Conservation (phyloP, 2,888 invertebrate species). For the Autographa gamma region DNA sequence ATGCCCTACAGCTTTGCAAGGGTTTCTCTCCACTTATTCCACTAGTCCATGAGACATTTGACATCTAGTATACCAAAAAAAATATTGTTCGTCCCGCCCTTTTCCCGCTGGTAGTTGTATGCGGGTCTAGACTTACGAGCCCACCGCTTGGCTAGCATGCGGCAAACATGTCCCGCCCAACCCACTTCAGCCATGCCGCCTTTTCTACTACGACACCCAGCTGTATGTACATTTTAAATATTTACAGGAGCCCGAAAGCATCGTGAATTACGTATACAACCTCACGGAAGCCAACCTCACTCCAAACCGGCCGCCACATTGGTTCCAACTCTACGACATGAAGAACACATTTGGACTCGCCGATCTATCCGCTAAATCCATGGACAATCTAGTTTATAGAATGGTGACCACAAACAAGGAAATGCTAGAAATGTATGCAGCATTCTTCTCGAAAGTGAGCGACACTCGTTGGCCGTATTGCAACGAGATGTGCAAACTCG, state of each 20-base stretch:
- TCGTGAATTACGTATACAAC: constrained; percentile 93
- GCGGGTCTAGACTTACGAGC: too few species aligned
- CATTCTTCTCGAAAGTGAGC: constrained; percentile 86
- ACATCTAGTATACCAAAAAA: too few species aligned
- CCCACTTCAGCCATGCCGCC: neutral
- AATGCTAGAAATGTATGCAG: constrained; percentile 88
- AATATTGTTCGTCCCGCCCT: too few species aligned
- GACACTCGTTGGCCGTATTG: constrained; percentile 84
- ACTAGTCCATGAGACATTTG: too few species aligned
- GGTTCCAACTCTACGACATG: constrained; percentile 93
- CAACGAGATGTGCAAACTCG: constrained; percentile 81
- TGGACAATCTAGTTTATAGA: constrained; percentile 89
- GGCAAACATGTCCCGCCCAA: neutral
- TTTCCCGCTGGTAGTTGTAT: too few species aligned
- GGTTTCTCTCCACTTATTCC: too few species aligned
- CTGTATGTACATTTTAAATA: neutral
- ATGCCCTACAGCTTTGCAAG: too few species aligned
- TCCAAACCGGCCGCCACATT: constrained; percentile 89
- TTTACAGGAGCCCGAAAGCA: constrained; percentile 90
- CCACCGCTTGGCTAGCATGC: neutral
- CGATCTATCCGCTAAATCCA: constrained; percentile 90
- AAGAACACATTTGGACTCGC: constrained; percentile 90
- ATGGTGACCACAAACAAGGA: constrained; percentile 88
- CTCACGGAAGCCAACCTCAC: constrained; percentile 92
- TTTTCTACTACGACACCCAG: neutral